Percentiles rank a stretch among this genome's conserved stretches.
Evolutionary conservation across 2,797 vertebrate genomes (phyloP).

Genomic region (Galago senegalensis): DNA sequence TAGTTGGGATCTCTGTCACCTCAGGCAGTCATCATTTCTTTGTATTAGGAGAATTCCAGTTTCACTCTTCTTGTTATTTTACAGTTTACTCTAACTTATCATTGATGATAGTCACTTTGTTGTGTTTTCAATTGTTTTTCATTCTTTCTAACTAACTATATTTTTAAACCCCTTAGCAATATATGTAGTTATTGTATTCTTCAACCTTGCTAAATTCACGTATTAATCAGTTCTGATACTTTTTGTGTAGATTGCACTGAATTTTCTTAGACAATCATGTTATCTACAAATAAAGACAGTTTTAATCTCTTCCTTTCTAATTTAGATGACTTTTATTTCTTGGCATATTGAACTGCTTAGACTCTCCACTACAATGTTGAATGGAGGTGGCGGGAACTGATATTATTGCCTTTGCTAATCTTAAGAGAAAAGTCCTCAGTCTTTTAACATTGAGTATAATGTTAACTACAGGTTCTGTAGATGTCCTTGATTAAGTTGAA

Average conservation of each 20-base stretch:
- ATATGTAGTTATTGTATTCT: background rate
- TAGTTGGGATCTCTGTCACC: no score
- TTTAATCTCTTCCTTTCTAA: background rate
- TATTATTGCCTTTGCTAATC: background rate
- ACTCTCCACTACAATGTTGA: background rate
- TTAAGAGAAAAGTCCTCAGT: background rate
- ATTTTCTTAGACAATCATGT: background rate
- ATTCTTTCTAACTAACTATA: no score
- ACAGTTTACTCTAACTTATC: no score
- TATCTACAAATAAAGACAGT: background rate
- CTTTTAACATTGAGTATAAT: background rate
- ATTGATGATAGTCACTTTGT: no score
- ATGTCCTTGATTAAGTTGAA: background rate
- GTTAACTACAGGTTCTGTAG: background rate
- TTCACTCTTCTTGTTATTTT: no score
- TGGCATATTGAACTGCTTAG: background rate
- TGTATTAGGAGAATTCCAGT: no score
- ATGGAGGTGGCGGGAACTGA: background rate
- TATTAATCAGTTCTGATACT: slow-evolving; percentile 4
- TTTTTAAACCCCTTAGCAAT: no score
- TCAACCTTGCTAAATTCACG: background rate
- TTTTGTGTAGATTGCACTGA: background rate
- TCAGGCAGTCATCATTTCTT: no score
- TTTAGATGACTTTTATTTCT: slow-evolving; percentile 25
- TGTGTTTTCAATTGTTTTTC: no score